Percentiles rank a stretch among this genome's conserved stretches.
Conservation (phyloP, 2,888 invertebrate genomes). For the Caenorhabditis drosophilae region DNA sequence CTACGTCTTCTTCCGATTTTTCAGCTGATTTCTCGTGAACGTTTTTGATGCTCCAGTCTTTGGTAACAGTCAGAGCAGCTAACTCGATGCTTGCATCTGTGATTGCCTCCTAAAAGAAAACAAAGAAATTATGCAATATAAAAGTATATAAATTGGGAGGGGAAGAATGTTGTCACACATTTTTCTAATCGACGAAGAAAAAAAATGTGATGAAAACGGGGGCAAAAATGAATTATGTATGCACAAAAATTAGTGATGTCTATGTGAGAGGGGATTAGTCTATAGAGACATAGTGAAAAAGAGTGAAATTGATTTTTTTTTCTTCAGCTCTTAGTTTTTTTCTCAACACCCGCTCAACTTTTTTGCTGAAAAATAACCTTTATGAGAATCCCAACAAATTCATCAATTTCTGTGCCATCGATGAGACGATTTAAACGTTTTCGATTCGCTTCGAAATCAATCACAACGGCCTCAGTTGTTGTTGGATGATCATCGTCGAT, state of each 20-base stretch:
- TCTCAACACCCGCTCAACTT: conserved; percentile 18
- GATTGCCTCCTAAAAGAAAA: conserved; percentile 43
- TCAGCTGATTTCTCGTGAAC: too few species aligned
- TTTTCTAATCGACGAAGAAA: too few species aligned
- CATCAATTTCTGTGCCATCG: conserved; percentile 50
- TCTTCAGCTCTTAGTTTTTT: too few species aligned
- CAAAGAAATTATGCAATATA: conserved; percentile 1
- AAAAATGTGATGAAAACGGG: too few species aligned
- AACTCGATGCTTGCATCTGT: conserved; percentile 46
- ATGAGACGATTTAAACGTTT: conserved; percentile 38
- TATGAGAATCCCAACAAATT: conserved; percentile 51
- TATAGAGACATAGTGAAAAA: too few species aligned
- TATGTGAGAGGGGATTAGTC: too few species aligned
- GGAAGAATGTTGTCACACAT: too few species aligned
- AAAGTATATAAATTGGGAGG: too few species aligned
- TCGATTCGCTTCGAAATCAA: conserved; percentile 13
- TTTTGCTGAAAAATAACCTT: too few species aligned
- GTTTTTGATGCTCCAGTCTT: conserved; percentile 1
- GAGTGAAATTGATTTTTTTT: too few species aligned
- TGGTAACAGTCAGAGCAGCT: conserved; percentile 32
- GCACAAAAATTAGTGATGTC: too few species aligned
- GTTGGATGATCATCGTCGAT: background rate
- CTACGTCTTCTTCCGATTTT: background rate
- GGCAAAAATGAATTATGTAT: too few species aligned
- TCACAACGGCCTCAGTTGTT: background rate